Evolutionary conservation across 2,113 vertebrate species (phyloP), one percentile per base, ranked within the genome.

Genomic region (Tinamus guttatus): DNA sequence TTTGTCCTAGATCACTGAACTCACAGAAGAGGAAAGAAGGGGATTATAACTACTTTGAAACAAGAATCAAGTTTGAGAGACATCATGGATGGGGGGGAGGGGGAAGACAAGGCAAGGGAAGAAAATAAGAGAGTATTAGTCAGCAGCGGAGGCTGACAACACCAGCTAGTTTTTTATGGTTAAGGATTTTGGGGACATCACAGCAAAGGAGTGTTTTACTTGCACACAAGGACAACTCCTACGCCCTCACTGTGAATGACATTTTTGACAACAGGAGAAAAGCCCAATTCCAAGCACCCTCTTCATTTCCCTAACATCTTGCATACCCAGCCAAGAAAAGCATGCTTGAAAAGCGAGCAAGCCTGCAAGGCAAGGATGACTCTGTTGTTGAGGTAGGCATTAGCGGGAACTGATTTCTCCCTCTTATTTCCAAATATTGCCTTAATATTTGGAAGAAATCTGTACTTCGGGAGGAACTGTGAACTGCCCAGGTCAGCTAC

Each of bases 1-100:
- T 92, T 90, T 94, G 85, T 73, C 21, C 82, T 93, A 85, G 73
- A 88, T 86, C 60, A 52, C 25, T 49, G 41, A 68, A 71, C 27
- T 78, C 21, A 40, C 34, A 92, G 36, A 74, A 90, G 11, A 59
- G 86, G 65, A 73, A 51, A 77, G 21, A 54, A 11, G 76, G 41
- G 70, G 32, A 32, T 32, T 59, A 2, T 4, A 81, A 67, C 34
- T 75, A 71, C 62, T 85, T 56, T 71, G 47, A 90, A 78, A 51
- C 15, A 62, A 43, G 25, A 88, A 84, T 79, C 71, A 93, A 80
- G 40, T 80, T 86, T 41, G 91, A 86, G 58, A 81, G 24, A 76
- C 19, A 86, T 93, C 49, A 49, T 49, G 49, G 49, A 49, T 75
- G 78, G 0, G n/a, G 38, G 49, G 24, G 36, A 30, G 14, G 13